Conservation (phyloP, 2,113 vertebrate genomes). For the Oriolus oriolus region DNA sequence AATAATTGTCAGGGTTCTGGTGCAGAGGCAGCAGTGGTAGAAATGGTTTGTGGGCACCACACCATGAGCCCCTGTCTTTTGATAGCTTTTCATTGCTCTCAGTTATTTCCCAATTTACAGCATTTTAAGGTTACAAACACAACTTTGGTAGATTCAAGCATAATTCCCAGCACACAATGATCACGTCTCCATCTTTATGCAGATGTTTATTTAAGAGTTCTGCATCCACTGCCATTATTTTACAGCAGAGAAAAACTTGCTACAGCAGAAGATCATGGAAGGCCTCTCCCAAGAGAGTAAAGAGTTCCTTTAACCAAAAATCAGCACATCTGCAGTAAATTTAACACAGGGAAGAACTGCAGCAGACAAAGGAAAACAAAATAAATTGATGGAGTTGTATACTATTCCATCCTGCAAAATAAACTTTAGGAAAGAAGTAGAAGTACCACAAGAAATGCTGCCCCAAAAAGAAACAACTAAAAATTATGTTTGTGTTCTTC, state of each 20-base stretch:
- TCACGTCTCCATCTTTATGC: neutral
- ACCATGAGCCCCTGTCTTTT: neutral
- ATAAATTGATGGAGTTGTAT: neutral
- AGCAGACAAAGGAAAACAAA: neutral
- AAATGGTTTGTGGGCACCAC: neutral
- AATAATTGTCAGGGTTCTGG: neutral
- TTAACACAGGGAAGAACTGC: neutral
- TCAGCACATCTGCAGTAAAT: neutral
- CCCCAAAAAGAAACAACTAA: neutral
- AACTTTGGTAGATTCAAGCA: neutral
- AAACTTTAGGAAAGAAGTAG: neutral
- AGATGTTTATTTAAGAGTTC: neutral
- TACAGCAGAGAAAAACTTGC: neutral
- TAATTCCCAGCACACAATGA: neutral
- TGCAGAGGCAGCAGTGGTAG: neutral
- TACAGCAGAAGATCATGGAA: neutral
- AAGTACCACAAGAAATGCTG: neutral
- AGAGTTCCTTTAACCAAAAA: neutral
- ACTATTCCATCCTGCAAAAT: neutral
- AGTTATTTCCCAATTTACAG: neutral
- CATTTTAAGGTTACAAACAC: neutral
- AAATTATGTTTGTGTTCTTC: neutral
- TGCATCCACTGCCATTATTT: neutral
- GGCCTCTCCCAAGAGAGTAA: neutral
- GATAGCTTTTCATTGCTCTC: neutral